phyloP scores from a whole-genome alignment of 35 echinoderm and acorn worm species.

The Strongylocentrotus purpuratus region DNA sequence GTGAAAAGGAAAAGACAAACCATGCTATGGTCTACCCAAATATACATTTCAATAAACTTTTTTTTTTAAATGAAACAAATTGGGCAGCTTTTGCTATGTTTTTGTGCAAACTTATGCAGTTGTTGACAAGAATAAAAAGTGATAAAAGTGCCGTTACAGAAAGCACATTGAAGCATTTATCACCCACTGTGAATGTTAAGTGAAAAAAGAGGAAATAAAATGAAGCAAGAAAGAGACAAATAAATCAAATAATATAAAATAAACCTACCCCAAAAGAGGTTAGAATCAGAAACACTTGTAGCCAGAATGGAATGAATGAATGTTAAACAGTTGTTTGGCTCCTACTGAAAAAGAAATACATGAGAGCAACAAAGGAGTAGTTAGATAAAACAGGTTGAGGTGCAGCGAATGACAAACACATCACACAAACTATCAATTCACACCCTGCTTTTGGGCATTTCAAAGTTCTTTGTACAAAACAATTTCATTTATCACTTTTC shows the following conservation, averaged over 20 bases:
- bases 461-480: neutral
- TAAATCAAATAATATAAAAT: neutral
- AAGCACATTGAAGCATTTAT: neutral
- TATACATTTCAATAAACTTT: neutral
- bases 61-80: neutral
- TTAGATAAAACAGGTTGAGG: neutral
- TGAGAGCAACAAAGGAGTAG: no score
- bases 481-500: neutral
- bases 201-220: neutral
- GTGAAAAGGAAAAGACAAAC: neutral
- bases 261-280: neutral
- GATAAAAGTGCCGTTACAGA: neutral
- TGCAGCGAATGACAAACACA: neutral
- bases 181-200: neutral
- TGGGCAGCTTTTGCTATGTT: neutral
- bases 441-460: neutral
- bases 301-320: neutral
- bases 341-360: neutral
- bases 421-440: neutral
- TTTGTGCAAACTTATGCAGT: neutral
- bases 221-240: neutral
- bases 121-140: neutral
- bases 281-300: neutral
- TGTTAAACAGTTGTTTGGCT: neutral
- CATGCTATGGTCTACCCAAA: neutral